Base-by-base conservation (phyloP, 2,113 vertebrate genomes). In the Antennarius striatus region DNA sequence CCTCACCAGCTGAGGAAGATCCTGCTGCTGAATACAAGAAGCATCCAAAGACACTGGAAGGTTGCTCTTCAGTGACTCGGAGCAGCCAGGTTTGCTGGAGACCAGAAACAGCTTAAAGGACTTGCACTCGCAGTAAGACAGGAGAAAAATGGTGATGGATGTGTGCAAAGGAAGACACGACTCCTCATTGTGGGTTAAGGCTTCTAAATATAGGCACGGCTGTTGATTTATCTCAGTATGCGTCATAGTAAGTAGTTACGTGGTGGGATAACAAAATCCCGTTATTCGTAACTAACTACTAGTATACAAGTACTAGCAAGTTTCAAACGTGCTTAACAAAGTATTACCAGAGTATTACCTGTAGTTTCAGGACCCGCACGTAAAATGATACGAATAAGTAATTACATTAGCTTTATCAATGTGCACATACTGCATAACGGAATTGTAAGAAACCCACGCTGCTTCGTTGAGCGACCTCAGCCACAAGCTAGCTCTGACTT, bases 101-200 rank as follows among this genome's bases (percentile, higher is more conserved):
- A 98, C 95, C 63, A 98, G 87, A 60, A 84, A 93, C 43, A 97
- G 86, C 64, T 89, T 93, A 75, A 98, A 96, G 51, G 92, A 89
- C 67, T 90, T 93, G 84, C 93, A 95, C 63, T 98, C 94, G 77
- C 95, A 96, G 90, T 97, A 99, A 11, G 95, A 97, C 5, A 99
- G 85, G 48, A 99, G 89, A 68, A 99, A 99, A 17, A 99, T 88
- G 9, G 90, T 80, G 72, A 96, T 91, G 50, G 95, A 95, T 4
- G 96, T 94, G 79, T 98, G 96, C 58, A 99, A 90, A 15, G 97
- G 95, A 32, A 96, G 89, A 56, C 91, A 84, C 1, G 71, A 81
- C 11, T 93, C 92, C 68, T 90, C 88, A 16, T 72, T 55, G 22
- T 87, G 83, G 69, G 56, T 69, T 52, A 83, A 92, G 49, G 94